Evolutionary conservation across 2,113 vertebrate species (phyloP), one percentile per base, ranked within the genome.

Genomic region (Mesocricetus auratus): DNA sequence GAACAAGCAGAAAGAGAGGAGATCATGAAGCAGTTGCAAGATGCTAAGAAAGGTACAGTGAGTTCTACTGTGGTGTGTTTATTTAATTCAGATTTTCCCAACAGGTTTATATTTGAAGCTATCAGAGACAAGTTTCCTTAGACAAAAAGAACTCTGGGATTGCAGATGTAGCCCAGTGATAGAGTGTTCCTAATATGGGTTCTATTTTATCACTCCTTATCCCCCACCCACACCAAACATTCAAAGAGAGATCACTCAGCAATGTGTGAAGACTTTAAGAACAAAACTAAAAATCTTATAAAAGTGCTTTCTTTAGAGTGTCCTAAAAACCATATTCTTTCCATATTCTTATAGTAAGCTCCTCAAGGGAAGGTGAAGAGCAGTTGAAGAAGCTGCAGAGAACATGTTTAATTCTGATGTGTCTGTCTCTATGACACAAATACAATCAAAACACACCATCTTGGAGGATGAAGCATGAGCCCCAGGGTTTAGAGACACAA

Each of bases 1-100:
- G 99, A 99, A 97, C 99, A 99, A 93, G 99, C 99, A 26, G 99
- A 99, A 98, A 98, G 99, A 97, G 99, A 99, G 97, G 99, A 99
- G 98, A 98, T 99, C 91, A 99, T 99, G 99, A 99, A 99, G 98
- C 99, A 99, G 98, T 98, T 99, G 90, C 99, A 99, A 96, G 99
- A 99, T 71, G 98, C 99, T 97, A 99, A 99, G 97, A 99, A 99
- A 98, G 99, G 99, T 99, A 99, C n/a, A 88, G 1, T 81, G 39
- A 83, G 60, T 94, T 94, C 87, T 94, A 2, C 77, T 85, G n/a
- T 39, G 22, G 0, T 64, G 33, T 96, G 45, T 89, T 95, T 82
- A 21, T 53, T 86, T 81, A 62, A 82, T 74, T 22, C 31, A 29
- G 13, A 66, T 94, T 96, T 85, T 24, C 86, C 71, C 75, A 73